A percentile compares a stretch with the other conserved stretches of the same genome.
These are phyloP conservation scores for Brenthis hecate DNA, from an alignment of 2,888 invertebrate genomes.

Conservation along the genomic window DNA sequence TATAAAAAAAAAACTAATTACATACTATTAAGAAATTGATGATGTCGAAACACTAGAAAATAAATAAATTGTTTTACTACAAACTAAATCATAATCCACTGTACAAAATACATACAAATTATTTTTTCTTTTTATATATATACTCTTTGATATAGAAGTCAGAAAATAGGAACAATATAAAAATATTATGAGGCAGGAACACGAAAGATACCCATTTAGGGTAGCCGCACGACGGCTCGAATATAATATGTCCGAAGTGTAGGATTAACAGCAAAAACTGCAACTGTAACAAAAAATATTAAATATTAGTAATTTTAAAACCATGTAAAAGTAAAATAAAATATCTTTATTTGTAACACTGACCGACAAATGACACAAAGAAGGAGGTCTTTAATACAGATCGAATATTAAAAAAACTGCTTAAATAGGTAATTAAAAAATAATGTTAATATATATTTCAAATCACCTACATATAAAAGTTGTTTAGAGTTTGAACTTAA, in stretches of 20 bases:
- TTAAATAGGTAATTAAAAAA: too few species aligned
- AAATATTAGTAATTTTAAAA: neutral
- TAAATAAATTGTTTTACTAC: constrained; percentile 38
- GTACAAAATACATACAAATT: constrained; percentile 45
- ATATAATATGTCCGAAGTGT: constrained; percentile 81
- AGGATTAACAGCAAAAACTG: constrained; percentile 86
- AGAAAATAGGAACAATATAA: constrained; percentile 85
- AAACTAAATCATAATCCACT: constrained; percentile 26
- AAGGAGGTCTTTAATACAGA: too few species aligned
- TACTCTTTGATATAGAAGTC: constrained; percentile 88
- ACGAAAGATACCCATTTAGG: constrained; percentile 82
- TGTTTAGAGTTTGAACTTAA: constrained; percentile 1
- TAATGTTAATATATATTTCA: too few species aligned
- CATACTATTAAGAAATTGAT: too few species aligned
- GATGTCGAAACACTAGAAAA: constrained; percentile 2
- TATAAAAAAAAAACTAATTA: too few species aligned
- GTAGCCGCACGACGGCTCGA: constrained; percentile 83
- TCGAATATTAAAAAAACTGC: too few species aligned
- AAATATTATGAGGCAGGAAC: constrained; percentile 85
- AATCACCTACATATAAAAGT: neutral
- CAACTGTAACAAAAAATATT: constrained; percentile 54
- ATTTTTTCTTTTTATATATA: constrained; percentile 70
- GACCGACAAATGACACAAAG: too few species aligned
- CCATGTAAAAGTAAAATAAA: too few species aligned
- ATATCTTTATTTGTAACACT: too few species aligned